Evolutionary conservation across 1,140 invertebrate genomes (phyloP).

Genomic region (Trachymyrmex septentrionalis): DNA sequence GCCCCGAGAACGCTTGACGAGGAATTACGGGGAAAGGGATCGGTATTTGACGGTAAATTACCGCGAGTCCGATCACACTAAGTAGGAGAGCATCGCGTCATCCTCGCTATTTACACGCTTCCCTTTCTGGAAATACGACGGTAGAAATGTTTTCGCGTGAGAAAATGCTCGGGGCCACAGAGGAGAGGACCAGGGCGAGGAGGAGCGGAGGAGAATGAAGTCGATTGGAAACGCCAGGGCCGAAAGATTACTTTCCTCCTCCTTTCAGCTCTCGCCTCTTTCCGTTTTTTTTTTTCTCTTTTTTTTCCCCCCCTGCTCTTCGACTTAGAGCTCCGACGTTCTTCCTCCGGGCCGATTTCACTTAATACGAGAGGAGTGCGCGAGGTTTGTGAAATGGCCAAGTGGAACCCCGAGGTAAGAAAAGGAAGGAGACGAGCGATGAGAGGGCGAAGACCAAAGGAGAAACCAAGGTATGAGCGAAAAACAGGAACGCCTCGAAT

Average conservation of each 20-base stretch:
- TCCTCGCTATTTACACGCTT: constrained; percentile 59
- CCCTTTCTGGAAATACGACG: constrained; percentile 63
- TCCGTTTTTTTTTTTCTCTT: not conserved
- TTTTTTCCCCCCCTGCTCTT: not conserved
- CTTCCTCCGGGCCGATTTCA: constrained; percentile 79
- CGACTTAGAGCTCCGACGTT: constrained; percentile 59
- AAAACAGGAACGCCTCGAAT: constrained; percentile 44
- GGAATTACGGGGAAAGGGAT: constrained; percentile 50
- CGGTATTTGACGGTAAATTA: constrained; percentile 60
- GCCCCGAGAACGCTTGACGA: not conserved
- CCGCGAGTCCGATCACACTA: constrained; percentile 49
- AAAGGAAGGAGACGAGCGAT: constrained; percentile 37
- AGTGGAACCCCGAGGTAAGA: constrained; percentile 27
- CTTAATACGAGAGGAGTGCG: constrained; percentile 75
- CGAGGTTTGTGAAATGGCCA: constrained; percentile 70
- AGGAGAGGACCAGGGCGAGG: constrained; percentile 18
- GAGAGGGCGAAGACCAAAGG: constrained; percentile 67
- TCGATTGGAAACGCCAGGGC: constrained; percentile 81
- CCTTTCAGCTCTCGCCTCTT: constrained; percentile 38
- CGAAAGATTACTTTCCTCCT: constrained; percentile 76
- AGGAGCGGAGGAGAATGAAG: constrained; percentile 72
- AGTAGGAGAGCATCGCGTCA: constrained; percentile 54
- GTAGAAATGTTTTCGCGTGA: constrained; percentile 75
- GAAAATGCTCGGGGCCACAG: constrained; percentile 69
- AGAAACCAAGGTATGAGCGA: constrained; percentile 41